phyloP scores from a whole-genome alignment of 2,113 vertebrate species.

The Apodemus speciosus region DNA sequence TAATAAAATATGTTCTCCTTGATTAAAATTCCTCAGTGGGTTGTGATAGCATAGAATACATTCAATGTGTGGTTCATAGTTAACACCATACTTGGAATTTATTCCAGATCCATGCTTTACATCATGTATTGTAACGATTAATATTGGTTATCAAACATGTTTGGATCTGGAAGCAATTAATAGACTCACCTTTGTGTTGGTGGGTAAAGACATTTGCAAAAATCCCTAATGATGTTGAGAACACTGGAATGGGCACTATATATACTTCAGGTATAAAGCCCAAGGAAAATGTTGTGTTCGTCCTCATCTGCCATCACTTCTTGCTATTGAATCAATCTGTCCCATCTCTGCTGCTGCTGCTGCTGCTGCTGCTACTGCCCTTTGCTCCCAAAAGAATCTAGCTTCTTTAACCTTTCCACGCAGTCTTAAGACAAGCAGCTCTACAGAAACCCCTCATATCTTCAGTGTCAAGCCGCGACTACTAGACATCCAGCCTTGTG shows the following conservation, averaged over 20 bases:
- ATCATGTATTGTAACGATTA: not conserved
- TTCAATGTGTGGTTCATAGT: not conserved
- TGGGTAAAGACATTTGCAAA: not conserved
- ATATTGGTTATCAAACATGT: not conserved
- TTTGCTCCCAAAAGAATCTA: not conserved
- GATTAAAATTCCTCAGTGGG: constrained; percentile 17
- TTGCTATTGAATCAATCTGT: no score
- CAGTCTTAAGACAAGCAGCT: not conserved
- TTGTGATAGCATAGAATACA: not conserved
- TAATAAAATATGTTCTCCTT: constrained; percentile 45
- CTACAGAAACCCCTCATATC: not conserved
- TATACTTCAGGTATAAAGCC: not conserved
- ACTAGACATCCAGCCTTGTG: no score
- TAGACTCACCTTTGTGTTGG: not conserved
- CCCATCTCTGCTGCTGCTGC: not conserved
- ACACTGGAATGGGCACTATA: not conserved
- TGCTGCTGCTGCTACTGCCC: not conserved
- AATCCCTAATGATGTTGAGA: not conserved
- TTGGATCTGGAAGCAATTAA: not conserved
- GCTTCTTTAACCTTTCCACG: not conserved
- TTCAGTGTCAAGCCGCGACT: not conserved
- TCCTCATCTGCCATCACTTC: not conserved
- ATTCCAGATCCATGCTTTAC: not conserved
- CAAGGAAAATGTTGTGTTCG: not conserved
- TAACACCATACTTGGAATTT: not conserved